Base-by-base conservation (phyloP, 2,797 vertebrate species). In the Poliocrania exsul region DNA sequence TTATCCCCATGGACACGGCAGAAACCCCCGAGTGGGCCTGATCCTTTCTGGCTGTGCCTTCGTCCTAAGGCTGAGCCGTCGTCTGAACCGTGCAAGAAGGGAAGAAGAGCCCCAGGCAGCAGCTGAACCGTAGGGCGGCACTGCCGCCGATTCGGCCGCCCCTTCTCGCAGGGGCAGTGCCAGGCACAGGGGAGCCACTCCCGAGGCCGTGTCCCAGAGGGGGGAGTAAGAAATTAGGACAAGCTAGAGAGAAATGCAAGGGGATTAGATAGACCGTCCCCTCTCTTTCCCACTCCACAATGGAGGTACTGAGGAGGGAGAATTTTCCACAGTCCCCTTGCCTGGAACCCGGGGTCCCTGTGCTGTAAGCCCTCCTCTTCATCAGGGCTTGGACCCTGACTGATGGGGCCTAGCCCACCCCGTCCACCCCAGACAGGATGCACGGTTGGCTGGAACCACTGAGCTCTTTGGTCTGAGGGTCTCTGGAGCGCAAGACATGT, bases 221-320 rank as follows among this genome's bases (percentile, higher is more conserved):
- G 16, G 2, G 37, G 21, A 64, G 19, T 5, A 29, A 56, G 28
- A 49, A 65, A 44, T 23, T 4, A 12, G 47, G 10, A 26, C 29
- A 53, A 86, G 6, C 23, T 17, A 25, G 50, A 28, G 46, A 28
- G 31, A 65, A 80, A 61, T 37, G 61, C 18, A 23, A 19, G 0
- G 5, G n/a, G 5, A 13, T 70, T 47, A 75, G 9, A 3, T 0
- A 23, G n/a, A 37, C 8, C 2, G 2, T n/a, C 3, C 16, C 12
- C 9, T 53, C 15, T 44, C 25, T 29, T 53, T 35, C 33, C 13
- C 42, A 46, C 31, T 69, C 50, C 46, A 44, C 56, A 12, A 0
- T 1, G 8, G 47, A 60, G 31, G 18, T 33, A 6, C 17, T 16
- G 57, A 57, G 47, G 44, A 74, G 61, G 11, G 14, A 65, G 12